A percentile compares a stretch with the other conserved stretches of the same genome.
Evolutionary conservation across 2,797 vertebrate genomes (phyloP).

Genomic region (Netta rufina): DNA sequence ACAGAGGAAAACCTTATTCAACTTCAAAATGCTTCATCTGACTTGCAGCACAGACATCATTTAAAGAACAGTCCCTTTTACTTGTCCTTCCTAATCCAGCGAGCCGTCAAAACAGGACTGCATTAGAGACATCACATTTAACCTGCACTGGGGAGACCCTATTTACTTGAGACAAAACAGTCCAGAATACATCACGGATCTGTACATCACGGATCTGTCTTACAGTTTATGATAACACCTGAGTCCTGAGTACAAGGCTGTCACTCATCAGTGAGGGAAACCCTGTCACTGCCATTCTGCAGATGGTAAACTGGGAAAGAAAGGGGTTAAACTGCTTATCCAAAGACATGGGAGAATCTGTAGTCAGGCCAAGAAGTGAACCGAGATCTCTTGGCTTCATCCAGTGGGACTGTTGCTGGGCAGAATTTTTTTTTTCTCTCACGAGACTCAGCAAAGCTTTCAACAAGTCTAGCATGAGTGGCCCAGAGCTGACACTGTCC

Average conservation of each 20-base stretch:
- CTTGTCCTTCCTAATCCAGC: background rate
- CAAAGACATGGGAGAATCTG: background rate
- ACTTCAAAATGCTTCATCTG: background rate
- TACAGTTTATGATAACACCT: background rate
- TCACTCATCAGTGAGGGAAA: constrained; percentile 10
- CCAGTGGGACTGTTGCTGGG: background rate
- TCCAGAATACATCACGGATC: background rate
- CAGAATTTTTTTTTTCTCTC: background rate
- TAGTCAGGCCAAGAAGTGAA: background rate
- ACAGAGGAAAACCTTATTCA: background rate
- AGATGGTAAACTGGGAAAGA: background rate
- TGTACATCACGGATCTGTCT: background rate
- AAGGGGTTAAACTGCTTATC: background rate
- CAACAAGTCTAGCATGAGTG: background rate
- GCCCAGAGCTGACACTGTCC: background rate
- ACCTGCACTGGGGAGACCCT: background rate
- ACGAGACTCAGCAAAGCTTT: background rate
- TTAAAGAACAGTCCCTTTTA: background rate
- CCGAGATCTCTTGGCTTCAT: background rate
- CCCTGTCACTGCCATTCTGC: background rate
- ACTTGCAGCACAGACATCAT: background rate
- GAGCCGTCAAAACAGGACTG: background rate
- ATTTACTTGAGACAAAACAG: constrained; percentile 7
- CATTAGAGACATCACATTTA: background rate
- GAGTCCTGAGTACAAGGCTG: background rate